Evolutionary conservation across 2,888 invertebrate genomes (phyloP).

Genomic region (Idaea straminata): DNA sequence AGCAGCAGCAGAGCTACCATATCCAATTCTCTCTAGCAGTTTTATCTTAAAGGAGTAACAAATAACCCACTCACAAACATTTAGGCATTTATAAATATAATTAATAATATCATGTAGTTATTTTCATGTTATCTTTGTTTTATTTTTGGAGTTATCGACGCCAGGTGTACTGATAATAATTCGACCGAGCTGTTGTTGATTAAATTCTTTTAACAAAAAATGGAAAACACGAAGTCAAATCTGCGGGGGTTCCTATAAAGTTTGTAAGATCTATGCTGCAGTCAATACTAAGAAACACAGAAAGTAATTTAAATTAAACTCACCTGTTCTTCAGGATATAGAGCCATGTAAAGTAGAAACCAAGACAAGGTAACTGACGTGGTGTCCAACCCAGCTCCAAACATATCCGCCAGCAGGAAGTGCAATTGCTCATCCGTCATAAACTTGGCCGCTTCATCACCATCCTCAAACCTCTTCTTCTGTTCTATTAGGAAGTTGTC

Average conservation of each 20-base stretch:
- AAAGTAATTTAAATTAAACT: slow-evolving; percentile 6
- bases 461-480: slow-evolving; percentile 63
- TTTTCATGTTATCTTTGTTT: no score
- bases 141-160: no score
- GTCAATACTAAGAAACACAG: neutral
- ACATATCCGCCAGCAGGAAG: slow-evolving; percentile 89
- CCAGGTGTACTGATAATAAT: no score
- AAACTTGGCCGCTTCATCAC: slow-evolving; percentile 66
- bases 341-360: slow-evolving; percentile 89
- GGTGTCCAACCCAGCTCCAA: slow-evolving; percentile 93
- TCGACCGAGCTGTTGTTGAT: no score
- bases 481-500: slow-evolving; percentile 84
- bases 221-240: neutral
- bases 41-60: no score
- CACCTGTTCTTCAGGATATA: slow-evolving; percentile 83
- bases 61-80: no score
- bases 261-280: neutral
- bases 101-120: no score
- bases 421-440: slow-evolving; percentile 85
- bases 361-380: slow-evolving; percentile 89
- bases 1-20: no score
- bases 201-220: neutral
- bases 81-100: no score
- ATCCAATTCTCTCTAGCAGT: no score
- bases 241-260: neutral